Evolutionary conservation across 1,140 invertebrate species (phyloP), one percentile per base, ranked within the genome.

Genomic region (Aphelenchoides fujianensis): DNA sequence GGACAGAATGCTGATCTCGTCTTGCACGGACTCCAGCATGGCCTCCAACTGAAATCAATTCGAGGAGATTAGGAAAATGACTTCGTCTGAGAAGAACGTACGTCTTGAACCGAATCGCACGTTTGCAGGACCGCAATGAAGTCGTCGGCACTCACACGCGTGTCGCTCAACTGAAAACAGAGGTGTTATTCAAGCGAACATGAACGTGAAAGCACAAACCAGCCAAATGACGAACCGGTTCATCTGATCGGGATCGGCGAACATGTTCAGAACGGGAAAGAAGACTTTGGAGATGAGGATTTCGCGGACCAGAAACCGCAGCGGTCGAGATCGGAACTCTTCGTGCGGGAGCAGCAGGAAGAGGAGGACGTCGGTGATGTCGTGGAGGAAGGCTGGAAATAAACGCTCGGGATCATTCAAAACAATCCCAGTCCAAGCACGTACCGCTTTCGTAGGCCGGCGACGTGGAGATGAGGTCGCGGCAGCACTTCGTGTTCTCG

Each of bases 201-300:
- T 37, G 12, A 19, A 36, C 9, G 54, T 71, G 31, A 9, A 36
- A 23, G 35, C 2, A 69, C 89, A 89, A 86, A 94, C 92, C 88
- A 92, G 89, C 91, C 91, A 92, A 81, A 95, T 90, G 83, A 94
- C 91, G 64, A 90, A 89, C 86, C 93, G 91, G 88, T 96, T 96
- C 75, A 97, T 91, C 85, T 93, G 95, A 88, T 95, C 92, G 69
- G 94, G 93, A 87, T 96, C 92, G 32, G 92, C 92, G 59, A 95
- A 86, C 77, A 92, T 86, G 83, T 91, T 88, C 48, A 96, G 87
- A 2, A 93, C 85, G 2, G 93, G 92, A 74, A 89, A 86, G 69
- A 95, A 89, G 53, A 95, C 88, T 74, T 89, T 88, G 79, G 91
- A 90, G 27, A 91, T 89, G 77, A 94, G 87, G 53, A 96, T 88